Percentiles rank a stretch among this genome's conserved stretches.
These are phyloP conservation scores for Falco punctatus DNA, from an alignment of 2,113 vertebrate genomes.

Conservation along the genomic window DNA sequence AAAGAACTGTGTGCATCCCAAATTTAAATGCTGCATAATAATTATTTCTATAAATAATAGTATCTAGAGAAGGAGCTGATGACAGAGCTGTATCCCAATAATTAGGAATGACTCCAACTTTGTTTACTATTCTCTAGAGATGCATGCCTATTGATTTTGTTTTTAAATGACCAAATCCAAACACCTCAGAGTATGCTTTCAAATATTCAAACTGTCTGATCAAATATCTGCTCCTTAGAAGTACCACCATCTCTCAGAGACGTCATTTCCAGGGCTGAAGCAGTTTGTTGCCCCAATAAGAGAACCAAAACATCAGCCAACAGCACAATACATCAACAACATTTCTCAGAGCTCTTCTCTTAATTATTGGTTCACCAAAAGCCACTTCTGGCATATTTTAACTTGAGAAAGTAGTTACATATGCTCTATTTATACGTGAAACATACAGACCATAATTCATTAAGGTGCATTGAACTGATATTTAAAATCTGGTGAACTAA, in stretches of 20 bases:
- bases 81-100: slow-evolving; percentile 56
- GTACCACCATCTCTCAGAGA: background rate
- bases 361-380: background rate
- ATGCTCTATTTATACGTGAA: background rate
- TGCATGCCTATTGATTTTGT: slow-evolving; percentile 47
- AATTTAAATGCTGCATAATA: slow-evolving; percentile 29
- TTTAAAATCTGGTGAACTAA: background rate
- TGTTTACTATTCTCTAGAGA: slow-evolving; percentile 68
- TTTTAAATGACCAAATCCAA: slow-evolving; percentile 34
- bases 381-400: background rate
- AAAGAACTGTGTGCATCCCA: slow-evolving; percentile 13
- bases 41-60: slow-evolving; percentile 68
- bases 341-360: background rate
- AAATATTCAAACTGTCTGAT: slow-evolving; percentile 15
- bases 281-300: background rate
- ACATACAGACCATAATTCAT: background rate
- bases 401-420: background rate
- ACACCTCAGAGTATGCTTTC: background rate
- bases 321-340: background rate
- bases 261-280: background rate
- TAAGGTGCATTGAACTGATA: background rate
- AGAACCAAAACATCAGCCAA: background rate
- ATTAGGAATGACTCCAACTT: slow-evolving; percentile 46
- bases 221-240: background rate
- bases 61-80: slow-evolving; percentile 44